Percentiles rank a stretch among this genome's conserved stretches.
Conservation (phyloP, 1,140 invertebrate species). For the Pachypsylla venusta region DNA sequence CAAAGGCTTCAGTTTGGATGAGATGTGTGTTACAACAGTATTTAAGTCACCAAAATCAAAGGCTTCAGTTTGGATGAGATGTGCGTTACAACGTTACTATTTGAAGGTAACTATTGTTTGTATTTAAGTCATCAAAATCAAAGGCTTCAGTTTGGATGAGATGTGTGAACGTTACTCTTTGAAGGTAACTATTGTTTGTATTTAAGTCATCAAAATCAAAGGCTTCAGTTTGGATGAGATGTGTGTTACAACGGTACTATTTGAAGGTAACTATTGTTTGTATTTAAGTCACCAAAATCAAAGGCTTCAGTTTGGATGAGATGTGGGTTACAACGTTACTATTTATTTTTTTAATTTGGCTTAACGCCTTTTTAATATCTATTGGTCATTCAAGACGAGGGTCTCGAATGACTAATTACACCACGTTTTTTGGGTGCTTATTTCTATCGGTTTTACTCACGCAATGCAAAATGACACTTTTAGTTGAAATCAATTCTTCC, state of each 20-base stretch:
- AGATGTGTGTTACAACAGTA: conserved; percentile 85
- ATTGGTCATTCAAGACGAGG: too few species aligned
- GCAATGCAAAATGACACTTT: too few species aligned
- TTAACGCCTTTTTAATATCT: too few species aligned
- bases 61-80: conserved; percentile 70
- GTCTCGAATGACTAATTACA: too few species aligned
- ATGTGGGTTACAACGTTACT: conserved; percentile 85
- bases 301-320: conserved; percentile 67
- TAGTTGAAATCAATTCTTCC: too few species aligned
- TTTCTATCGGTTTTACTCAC: too few species aligned
- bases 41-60: too few species aligned
- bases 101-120: conserved; percentile 61
- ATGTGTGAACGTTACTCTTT: conserved; percentile 84
- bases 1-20: conserved; percentile 71
- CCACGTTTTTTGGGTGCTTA: too few species aligned
- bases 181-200: conserved; percentile 54
- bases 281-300: conserved; percentile 37
- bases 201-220: conserved; percentile 81
- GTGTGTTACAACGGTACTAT: conserved; percentile 82
- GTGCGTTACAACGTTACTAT: conserved; percentile 82
- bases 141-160: conserved; percentile 66
- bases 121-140: conserved; percentile 75
- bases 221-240: conserved; percentile 70
- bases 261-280: conserved; percentile 79
- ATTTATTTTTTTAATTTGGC: too few species aligned